Percentiles rank a stretch among this genome's conserved stretches.
These are phyloP conservation scores for Eospalax fontanierii DNA, from an alignment of 2,797 vertebrate genomes.

Conservation along the genomic window DNA sequence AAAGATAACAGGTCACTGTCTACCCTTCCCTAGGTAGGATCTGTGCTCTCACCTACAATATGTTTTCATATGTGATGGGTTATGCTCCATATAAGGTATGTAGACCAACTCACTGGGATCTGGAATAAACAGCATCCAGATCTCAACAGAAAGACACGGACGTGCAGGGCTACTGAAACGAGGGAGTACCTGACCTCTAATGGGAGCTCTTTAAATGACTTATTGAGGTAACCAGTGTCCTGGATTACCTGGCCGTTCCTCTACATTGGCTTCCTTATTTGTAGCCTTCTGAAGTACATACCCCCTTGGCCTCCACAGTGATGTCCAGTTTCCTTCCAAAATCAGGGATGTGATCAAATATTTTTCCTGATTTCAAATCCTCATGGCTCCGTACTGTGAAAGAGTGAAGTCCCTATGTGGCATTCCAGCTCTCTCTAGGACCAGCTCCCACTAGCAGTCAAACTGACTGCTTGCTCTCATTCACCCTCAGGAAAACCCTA, in stretches of 20 bases:
- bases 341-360: neutral
- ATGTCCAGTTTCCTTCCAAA: conserved; percentile 20
- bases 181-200: neutral
- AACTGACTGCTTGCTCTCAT: neutral
- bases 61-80: neutral
- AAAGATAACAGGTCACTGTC: neutral
- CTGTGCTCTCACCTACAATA: neutral
- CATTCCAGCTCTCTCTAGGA: neutral
- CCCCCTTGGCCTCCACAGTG: neutral
- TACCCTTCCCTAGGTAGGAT: neutral
- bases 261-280: neutral
- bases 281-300: neutral
- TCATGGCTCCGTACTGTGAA: neutral
- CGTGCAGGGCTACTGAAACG: neutral
- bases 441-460: neutral
- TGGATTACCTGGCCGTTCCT: neutral
- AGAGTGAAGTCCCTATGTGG: neutral
- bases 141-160: neutral
- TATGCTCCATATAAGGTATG: neutral
- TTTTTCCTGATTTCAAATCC: neutral
- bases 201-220: neutral
- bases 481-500: neutral
- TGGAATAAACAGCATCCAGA: neutral
- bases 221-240: neutral
- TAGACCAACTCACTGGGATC: neutral